phyloP scores from a whole-genome alignment of 2,797 vertebrate species.

The Phrynocephalus forsythii region DNA sequence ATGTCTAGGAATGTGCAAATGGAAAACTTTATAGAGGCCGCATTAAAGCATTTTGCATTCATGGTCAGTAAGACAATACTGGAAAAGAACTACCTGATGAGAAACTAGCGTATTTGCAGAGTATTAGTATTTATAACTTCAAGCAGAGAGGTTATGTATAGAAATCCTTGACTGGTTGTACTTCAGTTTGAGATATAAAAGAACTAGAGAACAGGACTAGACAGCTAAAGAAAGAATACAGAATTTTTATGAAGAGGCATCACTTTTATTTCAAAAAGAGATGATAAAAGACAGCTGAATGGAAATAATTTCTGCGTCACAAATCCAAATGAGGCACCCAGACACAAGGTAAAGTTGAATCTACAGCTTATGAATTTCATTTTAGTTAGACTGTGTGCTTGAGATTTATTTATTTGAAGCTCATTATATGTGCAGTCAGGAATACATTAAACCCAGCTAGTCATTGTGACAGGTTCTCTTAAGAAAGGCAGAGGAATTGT shows the following conservation, averaged over 20 bases:
- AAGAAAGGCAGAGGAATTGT: not conserved
- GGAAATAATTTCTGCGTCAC: not conserved
- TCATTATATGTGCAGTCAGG: not conserved
- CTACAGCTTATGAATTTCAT: not conserved
- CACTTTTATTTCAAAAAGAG: not conserved
- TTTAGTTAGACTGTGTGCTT: not conserved
- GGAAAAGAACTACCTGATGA: constrained; percentile 1
- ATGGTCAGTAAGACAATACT: not conserved
- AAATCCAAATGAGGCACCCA: not conserved
- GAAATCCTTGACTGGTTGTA: not conserved
- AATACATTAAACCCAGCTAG: not conserved
- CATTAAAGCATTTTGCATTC: not conserved
- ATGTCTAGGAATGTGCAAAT: constrained; percentile 58
- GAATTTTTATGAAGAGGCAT: not conserved
- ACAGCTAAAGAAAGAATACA: constrained; percentile 3
- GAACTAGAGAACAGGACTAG: not conserved
- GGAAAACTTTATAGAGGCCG: not conserved
- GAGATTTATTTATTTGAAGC: not conserved
- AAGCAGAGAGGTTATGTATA: fast-evolving
- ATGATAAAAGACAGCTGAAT: not conserved
- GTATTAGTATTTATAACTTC: fast-evolving
- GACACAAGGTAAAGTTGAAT: not conserved
- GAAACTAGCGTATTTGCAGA: not conserved
- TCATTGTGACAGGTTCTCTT: not conserved
- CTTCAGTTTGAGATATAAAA: fast-evolving